Percentiles rank a stretch among this genome's conserved stretches.
Evolutionary conservation across 2,113 vertebrate genomes (phyloP).

Genomic region (Sceloporus tristichus): DNA sequence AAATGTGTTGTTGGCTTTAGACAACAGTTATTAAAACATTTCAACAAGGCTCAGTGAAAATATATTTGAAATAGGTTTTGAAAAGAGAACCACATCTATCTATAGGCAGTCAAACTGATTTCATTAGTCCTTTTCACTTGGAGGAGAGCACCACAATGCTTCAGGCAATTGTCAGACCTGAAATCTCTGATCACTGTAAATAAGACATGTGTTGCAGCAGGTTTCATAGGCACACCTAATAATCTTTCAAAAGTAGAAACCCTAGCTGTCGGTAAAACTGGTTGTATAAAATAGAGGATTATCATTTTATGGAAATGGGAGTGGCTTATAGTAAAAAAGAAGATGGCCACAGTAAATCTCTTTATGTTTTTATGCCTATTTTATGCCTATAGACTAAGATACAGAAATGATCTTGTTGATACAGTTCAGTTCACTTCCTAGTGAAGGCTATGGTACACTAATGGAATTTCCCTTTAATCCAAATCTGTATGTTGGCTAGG

Average conservation of each 20-base stretch:
- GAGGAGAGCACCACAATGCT: slow-evolving; percentile 10
- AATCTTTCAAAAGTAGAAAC: slow-evolving; percentile 24
- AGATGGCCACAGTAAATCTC: neutral
- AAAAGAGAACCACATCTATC: slow-evolving; percentile 5
- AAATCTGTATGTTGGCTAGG: neutral
- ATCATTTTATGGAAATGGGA: rapidly evolving
- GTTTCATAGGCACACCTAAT: slow-evolving; percentile 42
- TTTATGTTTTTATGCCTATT: neutral
- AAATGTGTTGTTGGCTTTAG: slow-evolving; percentile 12
- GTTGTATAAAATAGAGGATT: slow-evolving; percentile 39
- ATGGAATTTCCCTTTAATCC: neutral
- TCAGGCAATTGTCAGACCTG: slow-evolving; percentile 48
- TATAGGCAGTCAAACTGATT: slow-evolving; percentile 46
- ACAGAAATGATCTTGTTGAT: neutral
- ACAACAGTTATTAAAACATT: slow-evolving; percentile 18
- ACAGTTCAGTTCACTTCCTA: neutral
- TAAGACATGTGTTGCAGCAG: slow-evolving; percentile 50
- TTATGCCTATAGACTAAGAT: too few species aligned
- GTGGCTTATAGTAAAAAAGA: neutral
- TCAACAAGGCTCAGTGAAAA: neutral
- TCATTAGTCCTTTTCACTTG: slow-evolving; percentile 48
- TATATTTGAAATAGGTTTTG: slow-evolving; percentile 14
- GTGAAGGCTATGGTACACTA: neutral
- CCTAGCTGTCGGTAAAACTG: neutral
- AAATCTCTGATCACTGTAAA: neutral